Evolutionary conservation across 2,797 vertebrate species (phyloP), one percentile per base, ranked within the genome.

Genomic region (Acanthurus lineatus): DNA sequence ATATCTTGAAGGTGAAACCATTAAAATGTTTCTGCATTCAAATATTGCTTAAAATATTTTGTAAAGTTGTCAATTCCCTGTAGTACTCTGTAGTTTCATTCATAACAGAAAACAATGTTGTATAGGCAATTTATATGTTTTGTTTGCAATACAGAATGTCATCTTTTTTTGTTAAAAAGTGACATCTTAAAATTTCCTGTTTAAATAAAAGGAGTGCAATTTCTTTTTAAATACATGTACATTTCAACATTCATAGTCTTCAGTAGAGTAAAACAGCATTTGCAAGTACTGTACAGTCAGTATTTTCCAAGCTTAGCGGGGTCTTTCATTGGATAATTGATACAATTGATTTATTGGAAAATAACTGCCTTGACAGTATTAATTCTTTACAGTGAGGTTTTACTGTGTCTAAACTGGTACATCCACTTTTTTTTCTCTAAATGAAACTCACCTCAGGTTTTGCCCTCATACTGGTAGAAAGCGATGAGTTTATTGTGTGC

Each of bases 371-470:
- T 17, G 25, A 66, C 28, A 62, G 42, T n/a, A 47, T 14, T 22
- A 56, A 77, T 3, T 80, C 45, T 66, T 67, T 42, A 48, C 56
- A 58, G 22, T n/a, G 28, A 56, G 12, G 35, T 62, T 63, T 40
- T n/a, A 62, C 28, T 32, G 28, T 47, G 25, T 67, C 20, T 19
- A 45, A 16, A 47, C n/a, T 60, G 32, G 42, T 79, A 68, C 71
- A 76, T 32, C 12, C 12, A 71, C 53, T 28, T 32, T 3, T 10
- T 57, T 54, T 12, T 58, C 16, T 54, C 9, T 48, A 40, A 22
- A 28, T 32, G 15, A n/a, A 58, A 53, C 57, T n/a, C 63, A 51
- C 68, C 64, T 47, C 5, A 47, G 49, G 15, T 16, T 25, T 28
- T 1, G 1, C 4, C 3, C 3, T 44, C 17, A 7, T 10, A 16